These are phyloP conservation scores for Antheraea mylitta DNA, from an alignment of 1,140 invertebrate species.

Conservation along the genomic window DNA sequence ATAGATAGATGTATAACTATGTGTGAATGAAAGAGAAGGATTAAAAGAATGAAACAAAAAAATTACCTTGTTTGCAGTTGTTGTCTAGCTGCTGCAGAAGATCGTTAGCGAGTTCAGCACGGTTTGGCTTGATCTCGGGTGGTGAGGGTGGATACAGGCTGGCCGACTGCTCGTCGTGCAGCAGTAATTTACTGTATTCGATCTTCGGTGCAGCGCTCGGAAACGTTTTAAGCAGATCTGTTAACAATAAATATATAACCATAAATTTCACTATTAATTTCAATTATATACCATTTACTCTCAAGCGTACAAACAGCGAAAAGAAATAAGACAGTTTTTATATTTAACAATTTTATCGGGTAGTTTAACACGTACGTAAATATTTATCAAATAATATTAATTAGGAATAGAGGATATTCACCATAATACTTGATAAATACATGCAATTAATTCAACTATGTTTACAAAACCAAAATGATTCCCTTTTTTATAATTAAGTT, in stretches of 20 bases:
- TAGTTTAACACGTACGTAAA: no score
- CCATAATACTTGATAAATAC: no score
- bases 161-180: constrained; percentile 44
- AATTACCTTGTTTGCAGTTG: constrained; percentile 74
- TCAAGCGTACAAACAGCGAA: no score
- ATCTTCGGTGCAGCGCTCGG: constrained; percentile 60
- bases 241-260: constrained; percentile 18
- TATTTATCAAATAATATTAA: no score
- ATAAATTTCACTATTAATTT: not conserved
- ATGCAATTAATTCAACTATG: no score
- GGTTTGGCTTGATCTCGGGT: constrained; percentile 60
- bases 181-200: constrained; percentile 36
- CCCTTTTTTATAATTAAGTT: no score
- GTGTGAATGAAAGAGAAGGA: no score
- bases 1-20: no score
- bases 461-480: not conserved
- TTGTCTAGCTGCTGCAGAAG: constrained; percentile 74
- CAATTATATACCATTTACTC: not conserved
- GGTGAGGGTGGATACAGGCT: constrained; percentile 66
- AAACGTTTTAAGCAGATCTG: constrained; percentile 68
- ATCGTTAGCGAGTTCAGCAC: constrained; percentile 68
- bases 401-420: no score
- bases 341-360: no score
- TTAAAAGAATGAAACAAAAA: constrained; percentile 7
- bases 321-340: no score